Evolutionary conservation across 2,113 vertebrate species (phyloP), one percentile per base, ranked within the genome.

Genomic region (Pituophis catenifer): DNA sequence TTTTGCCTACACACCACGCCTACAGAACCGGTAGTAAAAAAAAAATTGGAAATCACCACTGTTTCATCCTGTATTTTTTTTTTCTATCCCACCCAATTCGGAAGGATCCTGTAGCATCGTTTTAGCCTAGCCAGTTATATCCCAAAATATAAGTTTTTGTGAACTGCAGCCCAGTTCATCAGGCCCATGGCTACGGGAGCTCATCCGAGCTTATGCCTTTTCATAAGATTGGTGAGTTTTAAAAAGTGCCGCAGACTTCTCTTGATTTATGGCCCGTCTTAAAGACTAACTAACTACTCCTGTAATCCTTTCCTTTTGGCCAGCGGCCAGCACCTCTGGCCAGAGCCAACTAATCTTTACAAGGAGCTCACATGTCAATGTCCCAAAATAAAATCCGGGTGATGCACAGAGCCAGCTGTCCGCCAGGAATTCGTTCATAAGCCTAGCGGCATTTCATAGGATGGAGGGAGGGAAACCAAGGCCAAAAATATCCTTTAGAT

Each of bases 131-230:
- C 24, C 59, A 0, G 29, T 29, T 3, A 12, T 33, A 81, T 23
- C 7, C 1, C 1, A 81, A 81, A 33, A 19, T 15, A 7, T 3
- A 38, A 8, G 15, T 38, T 19, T 81, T 81, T 19, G n/a, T 38
- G 70, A 38, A 3, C 70, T 19, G n/a, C 15, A 81, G 15, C 70
- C 70, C 70, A 38, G 15, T 12, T 81, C 70, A 38, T 17, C n/a
- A 8, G n/a, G 7, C 2, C 0, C 70, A 19, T 0, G 4, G 15
- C 70, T 19, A 19, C 15, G 1, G 3, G 15, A 8, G 6, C n/a
- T 81, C n/a, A 19, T 13, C 6, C 33, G 8, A 75, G 70, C 6
- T 17, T 38, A 9, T 38, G 33, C 33, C 17, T 81, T 81, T 81
- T 81, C 7, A 3, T 21, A 81, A 38, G 70, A 81, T 21, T 33